Evolutionary conservation across 2,888 invertebrate species (phyloP).

Genomic region (Xylota segnis): DNA sequence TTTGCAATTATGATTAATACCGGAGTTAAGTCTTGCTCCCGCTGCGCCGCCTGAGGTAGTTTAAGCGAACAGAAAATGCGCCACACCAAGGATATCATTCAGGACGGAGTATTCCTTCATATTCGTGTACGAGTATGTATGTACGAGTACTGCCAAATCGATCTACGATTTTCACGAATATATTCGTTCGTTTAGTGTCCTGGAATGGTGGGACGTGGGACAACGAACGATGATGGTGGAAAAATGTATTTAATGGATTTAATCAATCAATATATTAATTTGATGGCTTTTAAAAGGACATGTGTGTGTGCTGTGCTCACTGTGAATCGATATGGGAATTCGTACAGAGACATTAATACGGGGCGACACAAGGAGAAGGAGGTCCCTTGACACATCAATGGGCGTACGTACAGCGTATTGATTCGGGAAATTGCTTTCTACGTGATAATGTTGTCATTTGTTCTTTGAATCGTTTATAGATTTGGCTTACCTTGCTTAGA

Average conservation of each 20-base stretch:
- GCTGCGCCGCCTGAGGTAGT: neutral
- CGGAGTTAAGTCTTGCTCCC: slow-evolving; percentile 18
- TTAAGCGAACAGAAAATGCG: neutral
- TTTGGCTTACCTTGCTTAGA: neutral
- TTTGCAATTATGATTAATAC: slow-evolving; percentile 73
- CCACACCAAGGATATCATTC: slow-evolving; percentile 26
- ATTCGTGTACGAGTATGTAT: slow-evolving; percentile 19
- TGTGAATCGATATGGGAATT: slow-evolving; percentile 47
- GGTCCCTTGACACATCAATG: neutral
- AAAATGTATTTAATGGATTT: slow-evolving; percentile 63
- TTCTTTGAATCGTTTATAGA: neutral
- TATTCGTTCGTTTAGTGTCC: neutral
- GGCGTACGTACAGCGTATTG: slow-evolving; percentile 6
- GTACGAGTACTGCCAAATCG: slow-evolving; percentile 51
- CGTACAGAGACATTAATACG: slow-evolving; percentile 14
- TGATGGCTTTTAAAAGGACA: slow-evolving; percentile 55
- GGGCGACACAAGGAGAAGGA: neutral
- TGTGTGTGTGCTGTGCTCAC: neutral
- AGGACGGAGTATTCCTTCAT: slow-evolving; percentile 1
- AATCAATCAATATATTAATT: slow-evolving; percentile 71
- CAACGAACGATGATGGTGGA: neutral
- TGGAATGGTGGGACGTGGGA: slow-evolving; percentile 25
- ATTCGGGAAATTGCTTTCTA: slow-evolving; percentile 23
- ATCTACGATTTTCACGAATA: slow-evolving; percentile 36
- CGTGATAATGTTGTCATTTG: slow-evolving; percentile 23